Conservation (phyloP, 2,113 vertebrate species). For the Tretioscincus oriximinensis region DNA sequence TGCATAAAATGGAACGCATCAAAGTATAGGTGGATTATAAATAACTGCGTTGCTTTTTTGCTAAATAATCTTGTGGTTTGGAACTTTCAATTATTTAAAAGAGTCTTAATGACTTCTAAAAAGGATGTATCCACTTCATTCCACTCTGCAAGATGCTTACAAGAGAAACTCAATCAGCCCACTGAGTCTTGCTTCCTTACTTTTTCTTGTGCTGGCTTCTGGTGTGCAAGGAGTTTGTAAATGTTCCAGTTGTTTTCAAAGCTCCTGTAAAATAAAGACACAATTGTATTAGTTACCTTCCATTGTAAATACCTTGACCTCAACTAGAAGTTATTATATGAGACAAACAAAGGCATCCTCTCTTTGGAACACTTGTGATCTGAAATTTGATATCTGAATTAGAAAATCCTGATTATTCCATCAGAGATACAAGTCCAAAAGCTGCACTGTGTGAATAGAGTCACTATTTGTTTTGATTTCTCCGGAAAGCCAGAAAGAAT, state of each 20-base stretch:
- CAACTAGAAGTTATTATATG: neutral
- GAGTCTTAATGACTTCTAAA: neutral
- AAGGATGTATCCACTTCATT: neutral
- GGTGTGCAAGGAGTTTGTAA: constrained; percentile 87
- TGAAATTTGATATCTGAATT: neutral
- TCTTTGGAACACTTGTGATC: neutral
- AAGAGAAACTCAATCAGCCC: neutral
- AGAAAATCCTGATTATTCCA: neutral
- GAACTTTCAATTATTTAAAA: neutral
- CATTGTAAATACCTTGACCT: neutral
- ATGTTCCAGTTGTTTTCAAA: constrained; percentile 97
- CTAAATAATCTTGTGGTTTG: neutral
- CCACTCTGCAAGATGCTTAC: neutral
- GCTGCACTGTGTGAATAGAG: neutral
- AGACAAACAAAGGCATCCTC: neutral
- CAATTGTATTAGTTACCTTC: neutral
- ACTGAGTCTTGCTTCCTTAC: constrained; percentile 55
- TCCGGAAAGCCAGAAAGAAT: neutral
- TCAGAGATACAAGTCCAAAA: neutral
- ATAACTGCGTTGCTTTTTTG: neutral
- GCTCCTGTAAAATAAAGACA: constrained; percentile 77
- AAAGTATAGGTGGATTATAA: neutral
- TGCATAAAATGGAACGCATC: neutral
- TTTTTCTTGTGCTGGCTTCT: constrained; percentile 77
- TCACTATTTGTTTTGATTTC: neutral